Base-by-base conservation (phyloP, 2,113 vertebrate genomes). In the Varanus salvator region DNA sequence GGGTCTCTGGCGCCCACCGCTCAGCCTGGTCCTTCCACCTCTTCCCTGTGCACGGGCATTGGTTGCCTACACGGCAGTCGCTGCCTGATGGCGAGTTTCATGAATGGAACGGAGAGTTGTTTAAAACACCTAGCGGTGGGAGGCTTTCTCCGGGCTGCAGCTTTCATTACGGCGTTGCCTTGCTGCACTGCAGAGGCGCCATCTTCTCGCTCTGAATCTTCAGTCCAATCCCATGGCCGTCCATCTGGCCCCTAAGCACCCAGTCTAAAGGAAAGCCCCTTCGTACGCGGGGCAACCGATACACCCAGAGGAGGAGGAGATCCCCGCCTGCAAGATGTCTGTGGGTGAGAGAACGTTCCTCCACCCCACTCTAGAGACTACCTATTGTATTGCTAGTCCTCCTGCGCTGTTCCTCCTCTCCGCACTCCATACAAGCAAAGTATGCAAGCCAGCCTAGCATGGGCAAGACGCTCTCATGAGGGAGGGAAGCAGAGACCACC, bases 131-230 rank as follows among this genome's bases (percentile, higher is more conserved):
- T 96, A 96, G 95, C 31, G 95, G 96, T 93, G 95, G 95, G 93
- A 95, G 96, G 92, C 90, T 94, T 92, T 93, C 92, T 89, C 93
- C 93, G 93, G 94, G 93, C 95, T 96, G 96, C 96, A 95, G 96
- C 95, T 92, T 93, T 91, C 93, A 90, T 90, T 90, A 93, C 92
- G 92, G 95, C 94, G 96, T 94, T 95, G 95, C 95, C 95, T 91
- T 97, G 95, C 98, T 98, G 98, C 98, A 98, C 98, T 98, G 98
- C 98, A 98, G 98, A 97, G 98, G 97, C 98, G 98, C 98, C 98
- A 99, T 99, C 98, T 99, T 99, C 97, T 97, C 97, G 95, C 96
- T 94, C 95, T 95, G 95, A 95, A 95, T 94, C 97, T 96, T 93
- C 93, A 4, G 95, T 93, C 54, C 96, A 92, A 94, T 91, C 89